These are phyloP conservation scores for Tretioscincus oriximinensis DNA, from an alignment of 2,113 vertebrate species.

Conservation along the genomic window DNA sequence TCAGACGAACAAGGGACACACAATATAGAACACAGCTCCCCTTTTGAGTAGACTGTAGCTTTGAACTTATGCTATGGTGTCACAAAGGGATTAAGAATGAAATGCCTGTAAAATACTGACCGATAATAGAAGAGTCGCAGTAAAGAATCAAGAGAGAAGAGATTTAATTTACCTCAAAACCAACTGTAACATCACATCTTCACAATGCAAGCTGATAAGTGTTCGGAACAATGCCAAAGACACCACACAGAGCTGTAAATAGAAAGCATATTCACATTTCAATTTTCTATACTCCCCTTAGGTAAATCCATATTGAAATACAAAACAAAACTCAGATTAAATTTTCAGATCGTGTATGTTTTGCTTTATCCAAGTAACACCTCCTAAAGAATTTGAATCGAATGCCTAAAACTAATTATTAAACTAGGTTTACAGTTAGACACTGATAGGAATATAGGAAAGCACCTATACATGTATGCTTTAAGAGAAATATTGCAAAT, in stretches of 20 bases:
- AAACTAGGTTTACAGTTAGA: not conserved
- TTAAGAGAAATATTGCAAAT: slow-evolving; percentile 14
- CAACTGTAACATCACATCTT: slow-evolving; percentile 96
- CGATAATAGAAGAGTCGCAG: not conserved
- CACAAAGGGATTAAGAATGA: not conserved
- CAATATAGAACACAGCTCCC: too few species aligned
- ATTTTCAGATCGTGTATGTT: not conserved
- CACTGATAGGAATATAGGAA: not conserved
- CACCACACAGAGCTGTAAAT: slow-evolving; percentile 88
- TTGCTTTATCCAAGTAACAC: slow-evolving; percentile 28
- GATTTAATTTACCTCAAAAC: slow-evolving; percentile 84
- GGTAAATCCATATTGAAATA: slow-evolving; percentile 30
- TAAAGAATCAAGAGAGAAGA: slow-evolving; percentile 17
- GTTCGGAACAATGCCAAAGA: slow-evolving; percentile 93
- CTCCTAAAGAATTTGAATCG: not conserved
- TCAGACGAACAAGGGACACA: too few species aligned
- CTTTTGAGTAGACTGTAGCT: too few species aligned
- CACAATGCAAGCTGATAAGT: slow-evolving; percentile 91
- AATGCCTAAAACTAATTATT: not conserved
- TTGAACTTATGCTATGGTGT: too few species aligned
- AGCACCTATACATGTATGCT: not conserved
- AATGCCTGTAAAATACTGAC: not conserved
- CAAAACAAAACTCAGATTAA: slow-evolving; percentile 28
- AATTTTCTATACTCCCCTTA: slow-evolving; percentile 13
- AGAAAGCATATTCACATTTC: slow-evolving; percentile 39